phyloP scores from a whole-genome alignment of 1,140 invertebrate species.

The Heliconius melpomene region DNA sequence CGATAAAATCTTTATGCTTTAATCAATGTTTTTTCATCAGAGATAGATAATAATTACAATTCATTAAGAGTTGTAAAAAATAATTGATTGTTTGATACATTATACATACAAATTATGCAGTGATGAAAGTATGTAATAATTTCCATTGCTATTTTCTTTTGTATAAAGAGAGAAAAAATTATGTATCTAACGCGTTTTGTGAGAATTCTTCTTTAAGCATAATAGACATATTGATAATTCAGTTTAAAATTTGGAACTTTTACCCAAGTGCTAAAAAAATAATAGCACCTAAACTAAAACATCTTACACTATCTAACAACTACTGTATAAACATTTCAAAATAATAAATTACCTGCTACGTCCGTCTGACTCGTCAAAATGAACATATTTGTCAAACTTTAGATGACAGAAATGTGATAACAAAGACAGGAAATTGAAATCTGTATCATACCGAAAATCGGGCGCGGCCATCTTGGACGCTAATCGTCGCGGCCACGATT shows the following conservation, averaged over 20 bases:
- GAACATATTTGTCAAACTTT: constrained; percentile 77
- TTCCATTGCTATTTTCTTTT: no score
- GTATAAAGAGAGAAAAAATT: no score
- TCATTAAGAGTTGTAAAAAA: background rate
- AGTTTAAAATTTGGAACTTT: no score
- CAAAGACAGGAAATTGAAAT: constrained; percentile 76
- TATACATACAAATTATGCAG: no score
- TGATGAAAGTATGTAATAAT: no score
- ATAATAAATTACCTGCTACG: constrained; percentile 67
- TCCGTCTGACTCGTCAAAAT: constrained; percentile 71
- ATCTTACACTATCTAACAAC: constrained; percentile 20
- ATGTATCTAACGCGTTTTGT: no score
- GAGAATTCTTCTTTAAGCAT: no score
- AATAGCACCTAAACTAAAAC: background rate
- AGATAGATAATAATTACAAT: background rate
- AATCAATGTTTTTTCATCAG: background rate
- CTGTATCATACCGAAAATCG: constrained; percentile 75
- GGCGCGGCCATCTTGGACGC: constrained; percentile 69
- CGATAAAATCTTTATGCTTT: background rate
- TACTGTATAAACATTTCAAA: constrained; percentile 29
- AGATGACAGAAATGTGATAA: constrained; percentile 71
- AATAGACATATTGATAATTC: no score
- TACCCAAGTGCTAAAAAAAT: no score
- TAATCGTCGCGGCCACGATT: constrained; percentile 68
- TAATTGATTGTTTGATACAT: background rate